Percentiles rank a stretch among this genome's conserved stretches.
Evolutionary conservation across 1,140 invertebrate species (phyloP).

Genomic region (Battus philenor): DNA sequence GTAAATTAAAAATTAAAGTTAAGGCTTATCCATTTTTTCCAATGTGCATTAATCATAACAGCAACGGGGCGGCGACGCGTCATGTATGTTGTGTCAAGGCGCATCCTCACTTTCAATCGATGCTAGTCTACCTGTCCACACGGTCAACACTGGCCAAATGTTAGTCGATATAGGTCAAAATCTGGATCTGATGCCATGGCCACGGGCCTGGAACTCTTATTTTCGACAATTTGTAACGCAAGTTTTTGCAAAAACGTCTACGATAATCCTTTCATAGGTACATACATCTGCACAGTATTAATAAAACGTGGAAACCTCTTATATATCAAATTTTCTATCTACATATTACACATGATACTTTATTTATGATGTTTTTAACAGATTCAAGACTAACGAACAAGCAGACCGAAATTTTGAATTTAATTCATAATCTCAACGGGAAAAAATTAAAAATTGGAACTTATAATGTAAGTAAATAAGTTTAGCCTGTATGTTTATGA

Average conservation of each 20-base stretch:
- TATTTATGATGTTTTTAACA: slow-evolving; percentile 10
- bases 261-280: slow-evolving; percentile 31
- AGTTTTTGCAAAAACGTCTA: slow-evolving; percentile 49
- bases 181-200: slow-evolving; percentile 34
- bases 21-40: slow-evolving; percentile 21
- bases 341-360: no score
- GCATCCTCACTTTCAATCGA: slow-evolving; percentile 29
- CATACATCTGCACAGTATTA: no score
- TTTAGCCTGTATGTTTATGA: no score
- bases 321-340: no score
- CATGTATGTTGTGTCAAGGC: slow-evolving; percentile 19
- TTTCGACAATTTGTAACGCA: slow-evolving; percentile 60
- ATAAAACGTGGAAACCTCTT: no score
- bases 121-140: slow-evolving; percentile 10
- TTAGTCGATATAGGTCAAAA: background rate
- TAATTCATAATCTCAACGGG: slow-evolving; percentile 47
- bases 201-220: slow-evolving; percentile 51
- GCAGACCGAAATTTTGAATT: slow-evolving; percentile 23
- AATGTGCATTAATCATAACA: slow-evolving; percentile 28
- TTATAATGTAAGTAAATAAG: slow-evolving; percentile 44
- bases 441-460: slow-evolving; percentile 57
- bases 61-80: slow-evolving; percentile 21
- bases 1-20: no score
- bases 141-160: slow-evolving; percentile 1
- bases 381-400: slow-evolving; percentile 16